These are phyloP conservation scores for Malachius bipustulatus DNA, from an alignment of 2,888 invertebrate genomes.

Conservation along the genomic window DNA sequence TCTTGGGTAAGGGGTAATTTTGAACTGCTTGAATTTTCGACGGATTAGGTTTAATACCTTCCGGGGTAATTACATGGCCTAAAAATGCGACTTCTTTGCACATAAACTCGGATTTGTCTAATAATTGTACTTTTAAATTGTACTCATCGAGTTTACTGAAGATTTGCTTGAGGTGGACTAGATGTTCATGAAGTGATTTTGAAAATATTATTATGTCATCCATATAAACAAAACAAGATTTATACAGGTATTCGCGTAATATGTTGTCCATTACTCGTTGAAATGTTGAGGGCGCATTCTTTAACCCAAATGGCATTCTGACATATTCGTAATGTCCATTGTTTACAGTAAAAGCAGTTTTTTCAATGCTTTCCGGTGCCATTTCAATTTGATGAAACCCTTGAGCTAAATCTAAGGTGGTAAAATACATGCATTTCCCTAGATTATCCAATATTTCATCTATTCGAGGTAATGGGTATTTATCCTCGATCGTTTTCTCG, in stretches of 20 bases:
- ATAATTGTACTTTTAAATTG: slow-evolving; percentile 16
- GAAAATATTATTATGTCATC: slow-evolving; percentile 22
- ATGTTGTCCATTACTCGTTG: slow-evolving; percentile 18
- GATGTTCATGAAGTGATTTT: slow-evolving; percentile 11
- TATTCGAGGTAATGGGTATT: too few relatives aligned
- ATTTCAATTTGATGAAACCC: slow-evolving; percentile 19
- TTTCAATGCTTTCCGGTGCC: slow-evolving; percentile 12
- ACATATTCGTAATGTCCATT: slow-evolving; percentile 16
- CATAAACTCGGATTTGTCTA: slow-evolving; percentile 13
- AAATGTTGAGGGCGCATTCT: slow-evolving; percentile 17
- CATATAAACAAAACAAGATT: slow-evolving; percentile 19
- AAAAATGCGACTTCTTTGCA: slow-evolving; percentile 15
- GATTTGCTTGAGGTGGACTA: slow-evolving; percentile 8
- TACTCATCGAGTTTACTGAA: slow-evolving; percentile 7
- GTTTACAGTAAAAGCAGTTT: slow-evolving; percentile 17
- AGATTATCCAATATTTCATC: too few relatives aligned
- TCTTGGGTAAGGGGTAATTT: slow-evolving; percentile 18
- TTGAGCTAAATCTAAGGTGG: slow-evolving; percentile 15
- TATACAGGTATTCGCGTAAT: slow-evolving; percentile 11
- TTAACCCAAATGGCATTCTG: slow-evolving; percentile 18
- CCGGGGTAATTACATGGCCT: slow-evolving; percentile 18
- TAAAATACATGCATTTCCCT: slow-evolving; percentile 13
- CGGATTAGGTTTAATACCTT: slow-evolving; percentile 15
- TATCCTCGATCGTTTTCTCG: too few relatives aligned
- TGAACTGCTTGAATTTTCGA: slow-evolving; percentile 13